Percentiles rank a stretch among this genome's conserved stretches.
Conservation (phyloP, 2,888 invertebrate genomes). For the Lydus trimaculatus region DNA sequence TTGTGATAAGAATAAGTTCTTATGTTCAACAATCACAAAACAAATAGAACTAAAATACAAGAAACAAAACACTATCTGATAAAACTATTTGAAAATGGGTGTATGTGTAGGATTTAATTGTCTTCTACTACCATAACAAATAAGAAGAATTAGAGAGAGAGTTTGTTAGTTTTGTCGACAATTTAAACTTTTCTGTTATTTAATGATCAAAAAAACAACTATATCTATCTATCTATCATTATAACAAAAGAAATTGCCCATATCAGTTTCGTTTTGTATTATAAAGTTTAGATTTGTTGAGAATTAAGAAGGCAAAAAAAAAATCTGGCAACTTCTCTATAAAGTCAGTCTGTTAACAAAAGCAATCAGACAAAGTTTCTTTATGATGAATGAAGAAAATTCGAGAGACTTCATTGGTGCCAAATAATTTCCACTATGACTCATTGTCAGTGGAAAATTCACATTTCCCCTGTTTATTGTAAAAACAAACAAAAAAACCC, state of each 20-base stretch:
- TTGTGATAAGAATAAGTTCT: background rate
- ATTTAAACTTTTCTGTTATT: background rate
- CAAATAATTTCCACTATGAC: background rate
- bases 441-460: background rate
- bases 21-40: background rate
- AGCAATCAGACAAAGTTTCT: background rate
- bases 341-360: background rate
- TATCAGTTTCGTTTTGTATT: no score
- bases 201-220: background rate
- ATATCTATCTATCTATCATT: no score
- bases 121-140: conserved; percentile 2
- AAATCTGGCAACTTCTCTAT: background rate
- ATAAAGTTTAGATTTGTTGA: no score
- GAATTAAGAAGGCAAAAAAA: background rate
- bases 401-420: background rate
- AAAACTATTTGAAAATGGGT: background rate
- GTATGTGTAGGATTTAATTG: conserved; percentile 2
- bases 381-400: background rate
- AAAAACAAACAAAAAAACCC: no score
- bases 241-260: no score
- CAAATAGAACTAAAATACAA: background rate
- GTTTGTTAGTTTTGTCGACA: conserved; percentile 28
- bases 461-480: background rate
- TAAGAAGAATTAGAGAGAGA: background rate
- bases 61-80: conserved; percentile 1